Evolutionary conservation across 2,797 vertebrate species (phyloP), one percentile per base, ranked within the genome.

Genomic region (Siniperca undulata): DNA sequence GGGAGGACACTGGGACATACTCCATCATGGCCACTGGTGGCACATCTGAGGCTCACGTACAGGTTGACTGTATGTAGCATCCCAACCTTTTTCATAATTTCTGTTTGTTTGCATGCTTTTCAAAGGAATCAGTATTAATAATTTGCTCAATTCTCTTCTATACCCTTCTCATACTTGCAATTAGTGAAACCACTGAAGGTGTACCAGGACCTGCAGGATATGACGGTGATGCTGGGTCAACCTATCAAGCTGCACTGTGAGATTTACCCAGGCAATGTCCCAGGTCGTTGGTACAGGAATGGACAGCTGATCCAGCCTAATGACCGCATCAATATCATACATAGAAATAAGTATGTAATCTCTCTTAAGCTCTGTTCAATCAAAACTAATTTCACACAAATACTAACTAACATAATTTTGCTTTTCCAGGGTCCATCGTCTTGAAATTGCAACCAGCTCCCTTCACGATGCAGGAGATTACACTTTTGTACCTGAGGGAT

Each of bases 271-370:
- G 97, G 97, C 82, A 96, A 97, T 0, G 95, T 99, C 60, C 80
- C 96, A 20, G 99, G 99, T 16, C 98, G 97, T 70, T 99, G 99
- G 99, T 99, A 98, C 89, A 97, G 98, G 91, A 99, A 99, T 7
- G 98, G 98, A 16, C 97, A 99, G 84, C 90, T 97, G 53, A 89
- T 99, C 50, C 97, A 98, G 92, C 95, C 97, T 42, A 96, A 93
- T 58, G 99, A 99, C 53, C 98, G 94, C 62, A 85, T 99, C 79
- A 98, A 95, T 84, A 94, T 99, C 80, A 87, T 97, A 69, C 99
- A 99, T 91, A 98, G 97, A 93, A 97, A 97, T 92, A 98, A 95
- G 99, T 98, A 93, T 77, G 92, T 52, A 30, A 40, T 30, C 22
- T 60, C 16, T 65, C 3, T 38, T 14, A 4, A 66, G 30, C 14